phyloP scores from a whole-genome alignment of 2,797 vertebrate species.

The Poecilia gillii region DNA sequence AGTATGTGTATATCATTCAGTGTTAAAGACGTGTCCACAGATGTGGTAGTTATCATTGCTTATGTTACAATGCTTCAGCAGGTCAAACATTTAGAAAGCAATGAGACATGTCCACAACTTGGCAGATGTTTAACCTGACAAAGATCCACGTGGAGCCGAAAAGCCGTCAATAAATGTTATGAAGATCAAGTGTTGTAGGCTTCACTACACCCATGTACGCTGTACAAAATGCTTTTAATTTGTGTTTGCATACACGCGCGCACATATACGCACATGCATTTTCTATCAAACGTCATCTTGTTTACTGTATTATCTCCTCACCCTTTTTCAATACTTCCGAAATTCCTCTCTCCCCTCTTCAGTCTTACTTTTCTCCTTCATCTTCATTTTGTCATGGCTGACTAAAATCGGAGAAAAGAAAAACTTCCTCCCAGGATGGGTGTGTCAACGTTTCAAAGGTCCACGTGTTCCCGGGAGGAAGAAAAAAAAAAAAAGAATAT shows the following conservation, averaged over 20 bases:
- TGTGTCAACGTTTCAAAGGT: not conserved
- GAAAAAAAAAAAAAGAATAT: not conserved
- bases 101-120: not conserved
- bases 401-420: not conserved
- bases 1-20: not conserved
- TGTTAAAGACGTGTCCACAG: not conserved
- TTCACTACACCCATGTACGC: not conserved
- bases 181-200: not conserved
- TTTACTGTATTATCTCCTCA: constrained; percentile 16
- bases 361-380: not conserved
- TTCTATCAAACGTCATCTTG: constrained; percentile 19
- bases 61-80: not conserved
- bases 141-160: not conserved
- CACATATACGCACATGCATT: constrained; percentile 11
- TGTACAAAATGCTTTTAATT: not conserved
- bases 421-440: not conserved
- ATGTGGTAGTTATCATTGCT: not conserved
- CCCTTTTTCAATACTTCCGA: constrained; percentile 9
- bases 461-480: not conserved
- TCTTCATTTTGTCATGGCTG: not conserved
- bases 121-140: not conserved
- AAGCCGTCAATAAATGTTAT: not conserved
- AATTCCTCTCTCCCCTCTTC: not conserved
- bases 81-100: not conserved
- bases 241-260: not conserved